Evolutionary conservation across 2,888 invertebrate genomes (phyloP).

Genomic region (Heteropelma amictum): DNA sequence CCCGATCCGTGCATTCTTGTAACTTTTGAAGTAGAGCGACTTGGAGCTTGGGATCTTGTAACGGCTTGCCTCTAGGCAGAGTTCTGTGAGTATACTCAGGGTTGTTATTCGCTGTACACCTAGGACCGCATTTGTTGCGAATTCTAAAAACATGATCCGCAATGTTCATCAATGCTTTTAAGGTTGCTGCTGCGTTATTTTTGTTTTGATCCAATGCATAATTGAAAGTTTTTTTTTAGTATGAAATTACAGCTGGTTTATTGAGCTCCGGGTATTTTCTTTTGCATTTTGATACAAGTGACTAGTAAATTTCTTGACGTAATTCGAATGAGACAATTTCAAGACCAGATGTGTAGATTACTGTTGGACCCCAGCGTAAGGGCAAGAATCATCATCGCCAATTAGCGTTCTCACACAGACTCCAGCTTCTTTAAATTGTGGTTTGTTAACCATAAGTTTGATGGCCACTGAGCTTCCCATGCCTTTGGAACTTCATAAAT

Average conservation of each 20-base stretch:
- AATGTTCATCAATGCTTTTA: slow-evolving; percentile 15
- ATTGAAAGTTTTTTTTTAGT: slow-evolving; percentile 8
- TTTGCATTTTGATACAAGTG: background rate
- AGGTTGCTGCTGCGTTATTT: background rate
- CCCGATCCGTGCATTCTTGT: too few species aligned
- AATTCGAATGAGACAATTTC: slow-evolving; percentile 44
- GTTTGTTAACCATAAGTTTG: slow-evolving; percentile 27
- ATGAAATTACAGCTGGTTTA: background rate
- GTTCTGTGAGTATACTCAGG: background rate
- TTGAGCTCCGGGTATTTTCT: background rate
- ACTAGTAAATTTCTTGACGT: slow-evolving; percentile 30
- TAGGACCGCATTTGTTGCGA: slow-evolving; percentile 10
- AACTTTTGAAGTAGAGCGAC: too few species aligned
- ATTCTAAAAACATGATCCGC: slow-evolving; percentile 12
- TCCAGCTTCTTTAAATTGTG: slow-evolving; percentile 14
- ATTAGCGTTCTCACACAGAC: slow-evolving; percentile 30
- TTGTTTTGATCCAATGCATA: slow-evolving; percentile 28
- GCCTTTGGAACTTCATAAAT: background rate
- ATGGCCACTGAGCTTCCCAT: slow-evolving; percentile 47
- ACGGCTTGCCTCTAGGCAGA: slow-evolving; percentile 3
- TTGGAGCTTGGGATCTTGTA: too few species aligned
- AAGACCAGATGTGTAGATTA: slow-evolving; percentile 16
- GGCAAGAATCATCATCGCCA: slow-evolving; percentile 53
- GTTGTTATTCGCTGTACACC: slow-evolving; percentile 7
- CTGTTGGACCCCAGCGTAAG: slow-evolving; percentile 40